These are phyloP conservation scores for Lasioglossum oenotherae DNA, from an alignment of 2,888 invertebrate species.

Conservation along the genomic window DNA sequence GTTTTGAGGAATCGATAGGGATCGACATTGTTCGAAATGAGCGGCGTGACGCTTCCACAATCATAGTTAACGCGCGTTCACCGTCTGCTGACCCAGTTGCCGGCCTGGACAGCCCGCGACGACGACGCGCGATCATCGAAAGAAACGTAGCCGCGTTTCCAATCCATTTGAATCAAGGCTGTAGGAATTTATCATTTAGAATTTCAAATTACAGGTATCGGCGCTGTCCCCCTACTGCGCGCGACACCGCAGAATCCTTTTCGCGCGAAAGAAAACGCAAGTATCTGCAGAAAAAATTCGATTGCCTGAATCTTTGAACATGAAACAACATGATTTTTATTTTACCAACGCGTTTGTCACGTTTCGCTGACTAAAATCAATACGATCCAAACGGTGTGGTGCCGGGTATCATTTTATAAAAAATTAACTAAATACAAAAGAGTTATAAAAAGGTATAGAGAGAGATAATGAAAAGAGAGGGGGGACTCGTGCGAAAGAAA, in stretches of 20 bases:
- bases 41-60: slow-evolving; percentile 33
- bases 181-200: not conserved
- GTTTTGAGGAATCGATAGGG: slow-evolving; percentile 25
- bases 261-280: not conserved
- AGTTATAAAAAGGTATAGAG: not conserved
- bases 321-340: too few species aligned
- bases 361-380: not conserved
- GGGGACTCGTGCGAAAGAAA: not conserved
- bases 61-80: slow-evolving; percentile 30
- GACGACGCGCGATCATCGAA: not conserved
- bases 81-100: slow-evolving; percentile 34
- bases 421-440: too few species aligned
- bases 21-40: slow-evolving; percentile 51
- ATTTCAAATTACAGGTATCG: not conserved
- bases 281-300: not conserved
- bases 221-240: not conserved
- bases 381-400: not conserved
- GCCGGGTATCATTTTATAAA: not conserved
- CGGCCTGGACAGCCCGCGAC: not conserved
- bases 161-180: slow-evolving; percentile 2
- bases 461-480: not conserved
- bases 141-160: slow-evolving; percentile 3
- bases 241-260: not conserved
- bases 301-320: not conserved
- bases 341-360: not conserved